Evolutionary conservation across 2,797 vertebrate genomes (phyloP), one percentile per base, ranked within the genome.

Genomic region (Sus cebifrons): DNA sequence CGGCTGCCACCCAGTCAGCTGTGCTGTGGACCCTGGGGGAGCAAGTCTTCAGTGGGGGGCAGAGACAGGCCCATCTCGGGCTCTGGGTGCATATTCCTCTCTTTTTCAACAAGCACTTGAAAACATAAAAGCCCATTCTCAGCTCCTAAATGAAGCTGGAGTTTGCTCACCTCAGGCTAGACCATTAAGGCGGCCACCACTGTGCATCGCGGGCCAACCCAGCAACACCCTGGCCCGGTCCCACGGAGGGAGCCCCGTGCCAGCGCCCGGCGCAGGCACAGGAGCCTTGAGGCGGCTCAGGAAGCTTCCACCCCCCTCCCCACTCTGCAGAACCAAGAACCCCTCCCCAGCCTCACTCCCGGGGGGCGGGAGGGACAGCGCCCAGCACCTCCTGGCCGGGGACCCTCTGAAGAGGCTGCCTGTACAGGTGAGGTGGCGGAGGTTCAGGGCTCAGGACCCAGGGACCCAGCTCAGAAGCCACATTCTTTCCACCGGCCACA

Each of bases 151-250:
- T 13, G 5, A 40, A 93, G 62, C 2, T 7, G 23, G 5, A 36
- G 27, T 78, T 5, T 74, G 78, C 23, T 40, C 40, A 70, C 10
- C 64, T 65, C 3, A 8, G 14, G 7, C 52, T 9, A 56, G 40
- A 56, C 54, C 11, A 15, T 58, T 25, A 20, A 64, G 75, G 68
- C 0, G 8, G 71, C 7, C 8, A 49, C 44, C 14, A 71, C 11
- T 14, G 64, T 21, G 65, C 25, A 16, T 1, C 0, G 0, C 86
- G 78, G 2, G 10, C 68, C n/a, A 14, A 5, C 40, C 60, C 21
- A 6, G 32, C 5, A 9, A 58, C 6, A 0, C 36, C 36, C 36
- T 36, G 36, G 36, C 60, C 32, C 15, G 36, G 5, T 2, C 40
- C 58, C 68, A 27, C 23, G 0, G 18, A 23, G 23, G 32, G n/a